A percentile compares a stretch with the other conserved stretches of the same genome.
phyloP scores from a whole-genome alignment of 1,140 invertebrate species.

The Anoplolepis gracilipes region DNA sequence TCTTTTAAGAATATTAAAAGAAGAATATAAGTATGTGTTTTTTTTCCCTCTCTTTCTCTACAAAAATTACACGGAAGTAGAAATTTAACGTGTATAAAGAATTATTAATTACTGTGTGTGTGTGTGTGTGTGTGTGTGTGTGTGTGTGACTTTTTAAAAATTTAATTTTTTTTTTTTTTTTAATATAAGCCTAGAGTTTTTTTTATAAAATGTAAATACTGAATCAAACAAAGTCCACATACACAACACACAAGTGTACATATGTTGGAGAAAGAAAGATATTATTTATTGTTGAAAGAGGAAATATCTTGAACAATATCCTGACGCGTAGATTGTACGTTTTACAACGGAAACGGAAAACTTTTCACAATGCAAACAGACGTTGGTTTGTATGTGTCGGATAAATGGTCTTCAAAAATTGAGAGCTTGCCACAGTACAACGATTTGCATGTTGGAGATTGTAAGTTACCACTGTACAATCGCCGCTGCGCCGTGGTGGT shows the following conservation, averaged over 20 bases:
- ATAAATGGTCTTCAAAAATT: conserved; percentile 38
- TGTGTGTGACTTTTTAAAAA: too few species aligned
- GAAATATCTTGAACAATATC: not conserved
- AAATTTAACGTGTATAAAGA: too few species aligned
- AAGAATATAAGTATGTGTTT: too few species aligned
- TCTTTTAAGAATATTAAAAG: not conserved
- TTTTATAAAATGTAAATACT: too few species aligned
- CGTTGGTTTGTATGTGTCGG: not conserved
- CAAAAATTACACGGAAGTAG: too few species aligned
- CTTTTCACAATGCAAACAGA: conserved; percentile 15
- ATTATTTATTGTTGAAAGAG: not conserved
- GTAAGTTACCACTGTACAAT: conserved; percentile 36
- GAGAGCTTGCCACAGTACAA: conserved; percentile 27
- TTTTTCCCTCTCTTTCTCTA: too few species aligned
- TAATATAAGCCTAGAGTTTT: too few species aligned
- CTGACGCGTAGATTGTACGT: not conserved
- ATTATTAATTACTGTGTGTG: too few species aligned
- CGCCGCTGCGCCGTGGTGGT: conserved; percentile 21
- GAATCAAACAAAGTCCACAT: too few species aligned
- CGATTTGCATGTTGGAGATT: conserved; percentile 44
- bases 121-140: too few species aligned
- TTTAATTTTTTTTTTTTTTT: too few species aligned
- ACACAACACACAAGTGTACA: too few species aligned
- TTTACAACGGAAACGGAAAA: not conserved
- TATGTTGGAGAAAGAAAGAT: not conserved